phyloP scores from a whole-genome alignment of 1,140 invertebrate genomes.

The Heliconius hermathena region DNA sequence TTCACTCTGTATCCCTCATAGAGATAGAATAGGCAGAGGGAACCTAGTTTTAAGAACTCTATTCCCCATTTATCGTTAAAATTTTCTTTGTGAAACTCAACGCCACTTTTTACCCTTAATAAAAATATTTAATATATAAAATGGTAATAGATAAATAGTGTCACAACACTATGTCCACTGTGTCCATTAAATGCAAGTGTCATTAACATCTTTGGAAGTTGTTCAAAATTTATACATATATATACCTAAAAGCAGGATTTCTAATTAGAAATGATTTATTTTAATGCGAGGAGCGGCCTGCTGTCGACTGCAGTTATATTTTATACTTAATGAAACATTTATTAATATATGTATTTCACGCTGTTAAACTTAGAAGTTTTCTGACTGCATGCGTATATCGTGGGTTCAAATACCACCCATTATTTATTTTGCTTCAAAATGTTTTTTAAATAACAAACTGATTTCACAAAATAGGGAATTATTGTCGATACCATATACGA shows the following conservation, averaged over 20 bases:
- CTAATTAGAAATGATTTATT: slow-evolving; percentile 1
- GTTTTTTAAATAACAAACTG: too few relatives aligned
- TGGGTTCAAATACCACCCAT: neutral
- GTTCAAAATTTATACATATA: neutral
- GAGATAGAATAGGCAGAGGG: too few relatives aligned
- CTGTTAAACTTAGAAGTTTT: neutral
- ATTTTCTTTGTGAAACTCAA: too few relatives aligned
- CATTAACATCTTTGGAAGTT: neutral
- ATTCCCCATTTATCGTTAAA: too few relatives aligned
- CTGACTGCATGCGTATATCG: neutral
- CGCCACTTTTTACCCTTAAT: too few relatives aligned
- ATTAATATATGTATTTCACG: neutral
- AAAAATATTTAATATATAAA: too few relatives aligned
- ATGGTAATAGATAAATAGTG: too few relatives aligned
- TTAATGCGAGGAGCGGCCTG: neutral
- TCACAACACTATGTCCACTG: too few relatives aligned
- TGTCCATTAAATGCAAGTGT: neutral
- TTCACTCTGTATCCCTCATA: too few relatives aligned
- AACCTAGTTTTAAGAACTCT: too few relatives aligned
- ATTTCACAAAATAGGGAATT: too few relatives aligned
- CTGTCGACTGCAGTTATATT: neutral
- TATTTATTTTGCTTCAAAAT: neutral
- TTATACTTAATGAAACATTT: neutral
- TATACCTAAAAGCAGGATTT: neutral
- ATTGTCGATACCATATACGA: too few relatives aligned